Evolutionary conservation across 2,888 invertebrate species (phyloP), one percentile per base, ranked within the genome.

Genomic region (Oscheius onirici): DNA sequence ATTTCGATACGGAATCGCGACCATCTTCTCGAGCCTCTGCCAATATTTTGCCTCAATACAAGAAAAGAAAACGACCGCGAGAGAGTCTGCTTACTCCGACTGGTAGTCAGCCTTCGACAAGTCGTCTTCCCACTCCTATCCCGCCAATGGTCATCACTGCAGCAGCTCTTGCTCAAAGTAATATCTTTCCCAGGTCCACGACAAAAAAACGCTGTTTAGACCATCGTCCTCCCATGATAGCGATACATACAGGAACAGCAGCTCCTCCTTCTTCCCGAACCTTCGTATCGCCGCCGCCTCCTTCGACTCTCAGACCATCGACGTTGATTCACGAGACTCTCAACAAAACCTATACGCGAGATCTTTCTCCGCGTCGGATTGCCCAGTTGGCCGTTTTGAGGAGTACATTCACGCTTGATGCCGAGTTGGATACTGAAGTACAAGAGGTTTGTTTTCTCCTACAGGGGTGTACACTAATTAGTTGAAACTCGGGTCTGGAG

Each of bases 221-320:
- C 34, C 63, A 63, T 49, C 63, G 63, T 46, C 63, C 63, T n/a
- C 46, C 46, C 2, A 63, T 63, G 63, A 63, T 26, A 15, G 46
- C 63, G 13, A 49, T 46, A 11, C 63, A 46, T 24, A 24, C 63
- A 15, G 60, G 60, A 15, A 22, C 43, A n/a, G 44, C 60, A 22
- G 44, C 63, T 26, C 49, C 63, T 15, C n/a, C 26, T 22, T 24
- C 17, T n/a, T 15, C 63, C 2, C 20, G 43, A 15, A 13, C n/a
- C 46, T 17, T 22, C 49, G 3, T 22, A 10, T 10, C 17, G 24
- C 15, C 17, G 24, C 15, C 17, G 11, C 13, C n/a, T 43, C 22
- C 15, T 13, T n/a, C 44, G 6, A 58, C 34, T 17, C 17, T 20
- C 5, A 34, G 28, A 46, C n/a, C 22, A 11, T 58, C 61, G 43